Evolutionary conservation across 2,888 invertebrate species (phyloP).

Genomic region (Timema podura): DNA sequence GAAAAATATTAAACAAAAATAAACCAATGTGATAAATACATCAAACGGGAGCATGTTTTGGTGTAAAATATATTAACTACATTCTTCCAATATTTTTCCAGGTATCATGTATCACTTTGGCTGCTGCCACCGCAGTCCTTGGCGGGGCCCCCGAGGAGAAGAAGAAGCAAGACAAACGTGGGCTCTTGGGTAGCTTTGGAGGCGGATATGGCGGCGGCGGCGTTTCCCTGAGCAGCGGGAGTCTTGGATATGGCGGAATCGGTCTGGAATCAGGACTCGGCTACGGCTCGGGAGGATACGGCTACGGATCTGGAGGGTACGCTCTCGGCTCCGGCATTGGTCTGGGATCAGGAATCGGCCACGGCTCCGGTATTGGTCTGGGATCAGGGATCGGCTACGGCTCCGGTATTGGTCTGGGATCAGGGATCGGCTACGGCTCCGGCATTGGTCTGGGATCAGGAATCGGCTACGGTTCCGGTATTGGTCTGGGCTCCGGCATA

Average conservation of each 20-base stretch:
- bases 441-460: neutral
- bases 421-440: constrained; percentile 3
- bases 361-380: neutral
- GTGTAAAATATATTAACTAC: no score
- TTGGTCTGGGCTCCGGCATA: neutral
- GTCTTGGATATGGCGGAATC: neutral
- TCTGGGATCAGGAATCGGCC: neutral
- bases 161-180: constrained; percentile 6
- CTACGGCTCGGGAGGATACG: neutral
- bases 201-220: constrained; percentile 13
- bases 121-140: constrained; percentile 11
- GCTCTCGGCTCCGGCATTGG: neutral
- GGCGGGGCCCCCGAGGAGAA: constrained; percentile 26
- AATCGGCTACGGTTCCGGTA: neutral
- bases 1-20: neutral
- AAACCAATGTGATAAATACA: neutral
- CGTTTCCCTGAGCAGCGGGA: neutral
- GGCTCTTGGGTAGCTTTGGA: neutral
- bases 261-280: neutral
- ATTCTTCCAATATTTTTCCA: neutral
- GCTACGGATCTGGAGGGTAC: constrained; percentile 1
- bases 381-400: neutral
- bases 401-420: neutral
- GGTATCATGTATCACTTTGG: neutral
- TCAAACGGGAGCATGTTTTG: neutral